phyloP scores from a whole-genome alignment of 1,140 invertebrate species.

The Dendroctonus ponderosae region DNA sequence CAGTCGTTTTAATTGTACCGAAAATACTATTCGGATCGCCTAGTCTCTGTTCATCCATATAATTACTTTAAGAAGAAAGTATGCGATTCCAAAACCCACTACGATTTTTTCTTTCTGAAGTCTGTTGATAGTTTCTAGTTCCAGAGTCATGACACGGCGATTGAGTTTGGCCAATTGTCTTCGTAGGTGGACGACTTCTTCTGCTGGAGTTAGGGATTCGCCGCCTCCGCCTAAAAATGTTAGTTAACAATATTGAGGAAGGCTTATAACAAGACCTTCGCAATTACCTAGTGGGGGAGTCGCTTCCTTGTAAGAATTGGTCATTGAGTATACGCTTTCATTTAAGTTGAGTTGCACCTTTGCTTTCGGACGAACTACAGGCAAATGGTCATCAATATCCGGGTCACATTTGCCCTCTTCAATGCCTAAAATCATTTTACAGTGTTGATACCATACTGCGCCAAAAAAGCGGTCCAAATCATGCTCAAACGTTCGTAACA shows the following conservation, averaged over 20 bases:
- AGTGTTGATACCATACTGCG: too few relatives aligned
- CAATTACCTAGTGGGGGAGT: slow-evolving; percentile 41
- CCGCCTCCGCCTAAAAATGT: slow-evolving; percentile 56
- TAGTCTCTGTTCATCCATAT: slow-evolving; percentile 72
- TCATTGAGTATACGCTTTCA: slow-evolving; percentile 27
- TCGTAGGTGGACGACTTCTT: slow-evolving; percentile 78
- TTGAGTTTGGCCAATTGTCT: slow-evolving; percentile 81
- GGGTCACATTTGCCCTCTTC: slow-evolving; percentile 55
- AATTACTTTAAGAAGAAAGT: slow-evolving; percentile 81
- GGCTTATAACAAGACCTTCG: background rate
- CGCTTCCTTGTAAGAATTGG: slow-evolving; percentile 34
- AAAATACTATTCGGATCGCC: background rate
- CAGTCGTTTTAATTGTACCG: too few relatives aligned
- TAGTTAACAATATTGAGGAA: too few relatives aligned
- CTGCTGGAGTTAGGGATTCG: slow-evolving; percentile 67
- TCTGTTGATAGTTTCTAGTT: slow-evolving; percentile 75
- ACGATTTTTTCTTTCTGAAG: slow-evolving; percentile 80
- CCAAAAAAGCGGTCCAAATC: too few relatives aligned
- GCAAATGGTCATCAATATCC: slow-evolving; percentile 38
- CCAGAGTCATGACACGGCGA: slow-evolving; percentile 78
- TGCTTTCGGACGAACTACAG: slow-evolving; percentile 38
- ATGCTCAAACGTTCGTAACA: too few relatives aligned
- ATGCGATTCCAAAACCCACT: slow-evolving; percentile 76
- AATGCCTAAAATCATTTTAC: background rate
- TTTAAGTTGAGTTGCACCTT: slow-evolving; percentile 32